Evolutionary conservation across 2,888 invertebrate species (phyloP), one percentile per base, ranked within the genome.

Genomic region (Calliopum simillimum): DNA sequence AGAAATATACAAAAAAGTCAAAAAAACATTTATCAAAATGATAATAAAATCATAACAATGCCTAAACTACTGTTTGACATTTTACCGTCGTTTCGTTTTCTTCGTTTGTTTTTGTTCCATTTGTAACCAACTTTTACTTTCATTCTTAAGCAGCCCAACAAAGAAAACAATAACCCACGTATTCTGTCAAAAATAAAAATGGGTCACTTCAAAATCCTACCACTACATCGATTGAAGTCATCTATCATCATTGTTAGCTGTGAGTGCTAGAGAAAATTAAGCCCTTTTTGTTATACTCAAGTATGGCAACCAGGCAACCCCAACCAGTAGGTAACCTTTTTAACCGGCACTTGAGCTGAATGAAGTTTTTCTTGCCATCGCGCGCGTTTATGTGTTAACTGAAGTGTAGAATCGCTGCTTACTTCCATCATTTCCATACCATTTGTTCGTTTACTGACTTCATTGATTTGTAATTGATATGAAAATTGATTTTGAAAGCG

Each of bases 381-480:
- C 58, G 56, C 56, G 47, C 14, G 46, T 58, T n/a, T n/a, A n/a
- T n/a, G n/a, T n/a, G 33, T 33, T 33, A 33, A 33, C 33, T 33
- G 33, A 33, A 33, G 33, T 33, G 33, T 33, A 33, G 33, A 59
- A 19, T 59, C 4, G 33, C 23, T 19, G 56, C 55, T 23, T 47
- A 14, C 25, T 21, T 41, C n/a, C 44, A n/a, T 33, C 43, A 46
- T 44, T 43, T 41, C 41, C 14, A 44, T 8, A 33, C 33, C 33
- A 33, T 6, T 33, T 2, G 8, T 46, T 33, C 8, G 8, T 46
- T 51, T 46, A 41, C 6, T 44, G 69, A 23, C 16, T 61, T 53
- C 47, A 69, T 58, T 59, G 69, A 69, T 69, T 69, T 49, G 58
- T 69, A 65, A 69, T 64, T 33, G 63, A 55, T 69, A 56, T 56